These are phyloP conservation scores for Aphelocoma coerulescens DNA, from an alignment of 2,113 vertebrate species.

Conservation along the genomic window DNA sequence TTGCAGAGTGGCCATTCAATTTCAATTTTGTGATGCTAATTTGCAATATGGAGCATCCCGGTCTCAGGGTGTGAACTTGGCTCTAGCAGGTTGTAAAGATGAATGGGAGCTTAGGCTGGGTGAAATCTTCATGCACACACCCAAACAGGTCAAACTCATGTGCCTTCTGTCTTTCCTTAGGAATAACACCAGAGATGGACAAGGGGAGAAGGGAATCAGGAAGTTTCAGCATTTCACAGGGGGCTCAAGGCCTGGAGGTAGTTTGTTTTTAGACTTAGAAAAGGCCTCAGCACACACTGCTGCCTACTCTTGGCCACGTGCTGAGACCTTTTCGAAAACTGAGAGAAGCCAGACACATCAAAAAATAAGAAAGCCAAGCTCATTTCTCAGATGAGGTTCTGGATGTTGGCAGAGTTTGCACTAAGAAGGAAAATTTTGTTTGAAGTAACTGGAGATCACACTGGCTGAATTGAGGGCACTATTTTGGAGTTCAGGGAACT, in stretches of 20 bases:
- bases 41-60: not conserved
- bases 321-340: not conserved
- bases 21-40: not conserved
- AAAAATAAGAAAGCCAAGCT: not conserved
- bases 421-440: not conserved
- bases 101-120: not conserved
- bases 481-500: not conserved
- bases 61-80: not conserved
- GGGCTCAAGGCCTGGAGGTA: not conserved
- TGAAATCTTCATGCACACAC: not conserved
- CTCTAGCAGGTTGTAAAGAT: not conserved
- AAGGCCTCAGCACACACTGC: not conserved
- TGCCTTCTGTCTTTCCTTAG: not conserved
- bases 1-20: not conserved
- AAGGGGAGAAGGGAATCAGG: not conserved
- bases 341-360: not conserved
- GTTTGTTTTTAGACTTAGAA: not conserved
- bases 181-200: not conserved
- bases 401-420: not conserved
- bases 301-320: not conserved
- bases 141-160: not conserved
- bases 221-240: not conserved
- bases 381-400: not conserved
- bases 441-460: not conserved
- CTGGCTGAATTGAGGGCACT: not conserved